phyloP scores from a whole-genome alignment of 2,888 invertebrate genomes.

The Drosophila infuscata region DNA sequence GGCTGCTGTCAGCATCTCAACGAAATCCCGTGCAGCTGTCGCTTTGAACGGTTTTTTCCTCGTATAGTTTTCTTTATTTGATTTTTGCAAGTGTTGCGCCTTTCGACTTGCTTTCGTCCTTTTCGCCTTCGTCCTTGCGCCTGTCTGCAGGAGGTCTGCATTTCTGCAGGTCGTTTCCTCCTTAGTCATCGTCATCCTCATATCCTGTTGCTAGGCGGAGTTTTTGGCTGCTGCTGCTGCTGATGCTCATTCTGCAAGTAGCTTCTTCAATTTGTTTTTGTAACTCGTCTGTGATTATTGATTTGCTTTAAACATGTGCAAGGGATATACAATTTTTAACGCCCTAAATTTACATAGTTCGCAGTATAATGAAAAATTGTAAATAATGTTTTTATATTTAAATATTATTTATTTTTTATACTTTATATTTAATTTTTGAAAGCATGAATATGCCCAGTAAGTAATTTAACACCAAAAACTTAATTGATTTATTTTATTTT shows the following conservation, averaged over 20 bases:
- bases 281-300: slow-evolving; percentile 21
- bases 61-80: slow-evolving; percentile 63
- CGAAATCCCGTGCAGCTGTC: slow-evolving; percentile 70
- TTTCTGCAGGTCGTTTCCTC: slow-evolving; percentile 34
- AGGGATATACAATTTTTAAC: background rate
- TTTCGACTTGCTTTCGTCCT: slow-evolving; percentile 2
- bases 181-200: slow-evolving; percentile 20
- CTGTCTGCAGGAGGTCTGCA: slow-evolving; percentile 36
- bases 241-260: slow-evolving; percentile 14
- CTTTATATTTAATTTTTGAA: background rate
- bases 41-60: slow-evolving; percentile 25
- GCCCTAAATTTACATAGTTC: background rate
- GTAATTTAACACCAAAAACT: too few relatives aligned
- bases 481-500: too few relatives aligned
- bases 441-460: too few relatives aligned
- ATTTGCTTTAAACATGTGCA: slow-evolving; percentile 19
- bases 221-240: slow-evolving; percentile 20
- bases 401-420: background rate
- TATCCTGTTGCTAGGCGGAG: slow-evolving; percentile 70
- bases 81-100: slow-evolving; percentile 75
- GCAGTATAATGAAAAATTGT: background rate
- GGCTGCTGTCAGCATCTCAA: slow-evolving; percentile 24
- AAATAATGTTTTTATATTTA: background rate
- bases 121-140: slow-evolving; percentile 1
- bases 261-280: slow-evolving; percentile 14